Percentiles rank a stretch among this genome's conserved stretches.
These are phyloP conservation scores for Heliothis virescens DNA, from an alignment of 1,140 invertebrate species.

Conservation along the genomic window DNA sequence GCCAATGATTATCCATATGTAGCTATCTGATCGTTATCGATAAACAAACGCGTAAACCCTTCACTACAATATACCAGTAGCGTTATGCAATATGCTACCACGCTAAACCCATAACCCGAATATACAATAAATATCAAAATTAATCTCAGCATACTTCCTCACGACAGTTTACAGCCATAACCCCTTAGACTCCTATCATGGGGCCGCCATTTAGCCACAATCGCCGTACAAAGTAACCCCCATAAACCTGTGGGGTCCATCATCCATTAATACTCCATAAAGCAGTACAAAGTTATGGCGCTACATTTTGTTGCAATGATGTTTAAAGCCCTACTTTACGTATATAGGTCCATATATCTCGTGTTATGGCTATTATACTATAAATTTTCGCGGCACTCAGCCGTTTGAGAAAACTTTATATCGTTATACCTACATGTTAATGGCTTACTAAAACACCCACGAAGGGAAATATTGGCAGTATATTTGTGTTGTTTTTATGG, in stretches of 20 bases:
- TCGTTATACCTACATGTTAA: constrained; percentile 13
- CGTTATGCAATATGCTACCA: too few relatives aligned
- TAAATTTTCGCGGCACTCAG: constrained; percentile 21
- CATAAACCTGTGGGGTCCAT: constrained; percentile 19
- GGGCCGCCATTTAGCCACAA: neutral
- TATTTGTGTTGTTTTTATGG: neutral
- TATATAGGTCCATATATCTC: constrained; percentile 23
- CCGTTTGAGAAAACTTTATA: constrained; percentile 1
- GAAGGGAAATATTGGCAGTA: neutral
- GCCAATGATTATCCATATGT: too few relatives aligned
- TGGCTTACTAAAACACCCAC: constrained; percentile 4
- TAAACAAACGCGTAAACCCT: too few relatives aligned
- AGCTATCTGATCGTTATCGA: too few relatives aligned
- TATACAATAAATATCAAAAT: neutral
- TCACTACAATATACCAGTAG: too few relatives aligned
- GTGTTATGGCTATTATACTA: constrained; percentile 23
- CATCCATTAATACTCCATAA: constrained; percentile 34
- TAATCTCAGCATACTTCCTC: neutral
- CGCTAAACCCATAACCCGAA: neutral
- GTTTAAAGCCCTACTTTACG: constrained; percentile 3
- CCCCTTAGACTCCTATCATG: neutral
- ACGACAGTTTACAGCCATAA: neutral
- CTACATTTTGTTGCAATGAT: constrained; percentile 13
- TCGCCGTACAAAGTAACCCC: constrained; percentile 27
- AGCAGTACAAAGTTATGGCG: constrained; percentile 25